A percentile compares a stretch with the other conserved stretches of the same genome.
These are phyloP conservation scores for Unio delphinus DNA, from an alignment of 2,888 invertebrate genomes.

Conservation along the genomic window DNA sequence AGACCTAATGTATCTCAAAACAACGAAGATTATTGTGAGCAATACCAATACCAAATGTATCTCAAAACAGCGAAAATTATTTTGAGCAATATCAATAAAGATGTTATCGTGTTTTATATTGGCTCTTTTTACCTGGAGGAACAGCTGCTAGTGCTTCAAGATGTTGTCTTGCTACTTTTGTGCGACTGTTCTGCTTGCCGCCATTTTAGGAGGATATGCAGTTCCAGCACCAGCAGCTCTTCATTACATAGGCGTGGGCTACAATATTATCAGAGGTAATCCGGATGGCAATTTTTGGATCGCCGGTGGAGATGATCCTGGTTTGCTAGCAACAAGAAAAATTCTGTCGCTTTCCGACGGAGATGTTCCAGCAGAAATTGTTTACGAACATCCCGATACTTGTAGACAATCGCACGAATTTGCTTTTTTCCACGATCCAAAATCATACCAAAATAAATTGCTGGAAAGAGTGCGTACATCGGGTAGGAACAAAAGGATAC, in stretches of 20 bases:
- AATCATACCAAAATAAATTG: conserved; percentile 32
- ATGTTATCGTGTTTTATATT: too few species aligned
- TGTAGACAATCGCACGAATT: conserved; percentile 31
- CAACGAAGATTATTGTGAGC: too few species aligned
- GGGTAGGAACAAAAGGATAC: conserved; percentile 9
- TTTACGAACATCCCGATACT: conserved; percentile 32
- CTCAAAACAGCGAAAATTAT: too few species aligned
- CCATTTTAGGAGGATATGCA: conserved; percentile 18
- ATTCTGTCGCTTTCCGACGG: conserved; percentile 17
- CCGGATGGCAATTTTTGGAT: conserved; percentile 41
- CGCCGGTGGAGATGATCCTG: conserved; percentile 34
- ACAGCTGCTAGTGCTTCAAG: background rate
- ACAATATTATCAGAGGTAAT: conserved; percentile 28
- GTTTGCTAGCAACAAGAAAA: conserved; percentile 29
- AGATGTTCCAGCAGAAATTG: conserved; percentile 23
- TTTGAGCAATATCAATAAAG: too few species aligned
- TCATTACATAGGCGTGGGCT: conserved; percentile 36
- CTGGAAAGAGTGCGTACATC: conserved; percentile 21
- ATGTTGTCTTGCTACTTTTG: conserved; percentile 21
- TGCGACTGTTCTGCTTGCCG: conserved; percentile 19
- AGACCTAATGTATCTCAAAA: too few species aligned
- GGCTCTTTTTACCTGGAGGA: too few species aligned
- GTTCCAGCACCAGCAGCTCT: conserved; percentile 28
- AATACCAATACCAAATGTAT: too few species aligned
- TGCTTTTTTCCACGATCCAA: conserved; percentile 23